phyloP scores from a whole-genome alignment of 2,797 vertebrate species.

The Sebastolobus altivelis region DNA sequence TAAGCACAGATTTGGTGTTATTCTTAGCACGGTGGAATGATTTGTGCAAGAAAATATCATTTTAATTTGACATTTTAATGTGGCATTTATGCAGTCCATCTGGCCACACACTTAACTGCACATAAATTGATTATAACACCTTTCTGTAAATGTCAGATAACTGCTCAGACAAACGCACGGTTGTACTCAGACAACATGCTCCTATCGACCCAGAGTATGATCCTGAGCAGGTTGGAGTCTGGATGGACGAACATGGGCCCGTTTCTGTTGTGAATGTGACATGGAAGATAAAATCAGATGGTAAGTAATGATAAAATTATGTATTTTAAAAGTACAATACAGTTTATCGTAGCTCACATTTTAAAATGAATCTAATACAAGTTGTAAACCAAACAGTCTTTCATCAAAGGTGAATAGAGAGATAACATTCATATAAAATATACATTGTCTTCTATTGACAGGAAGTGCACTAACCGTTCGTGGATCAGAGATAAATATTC shows the following conservation, averaged over 20 bases:
- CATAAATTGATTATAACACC: neutral
- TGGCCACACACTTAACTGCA: neutral
- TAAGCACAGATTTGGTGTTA: neutral
- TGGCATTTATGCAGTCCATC: neutral
- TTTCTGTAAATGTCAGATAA: constrained; percentile 54
- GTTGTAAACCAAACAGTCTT: neutral
- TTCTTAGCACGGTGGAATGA: neutral
- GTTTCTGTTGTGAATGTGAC: constrained; percentile 64
- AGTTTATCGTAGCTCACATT: neutral
- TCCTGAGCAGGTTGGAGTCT: constrained; percentile 10
- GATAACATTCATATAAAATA: neutral
- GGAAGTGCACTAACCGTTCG: constrained; percentile 22
- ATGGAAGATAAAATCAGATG: constrained; percentile 62
- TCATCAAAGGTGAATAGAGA: neutral
- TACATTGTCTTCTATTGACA: constrained; percentile 39
- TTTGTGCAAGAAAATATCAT: neutral
- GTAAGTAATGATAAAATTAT: constrained; percentile 44
- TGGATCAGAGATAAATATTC: constrained; percentile 74
- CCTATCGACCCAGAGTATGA: constrained; percentile 50
- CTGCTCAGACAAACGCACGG: constrained; percentile 61
- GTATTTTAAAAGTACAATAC: neutral
- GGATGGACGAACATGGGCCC: constrained; percentile 32
- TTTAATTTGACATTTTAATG: neutral
- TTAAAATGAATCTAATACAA: neutral
- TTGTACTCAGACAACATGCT: neutral